Evolutionary conservation across 2,888 invertebrate genomes (phyloP).

Genomic region (Myathropa florea): DNA sequence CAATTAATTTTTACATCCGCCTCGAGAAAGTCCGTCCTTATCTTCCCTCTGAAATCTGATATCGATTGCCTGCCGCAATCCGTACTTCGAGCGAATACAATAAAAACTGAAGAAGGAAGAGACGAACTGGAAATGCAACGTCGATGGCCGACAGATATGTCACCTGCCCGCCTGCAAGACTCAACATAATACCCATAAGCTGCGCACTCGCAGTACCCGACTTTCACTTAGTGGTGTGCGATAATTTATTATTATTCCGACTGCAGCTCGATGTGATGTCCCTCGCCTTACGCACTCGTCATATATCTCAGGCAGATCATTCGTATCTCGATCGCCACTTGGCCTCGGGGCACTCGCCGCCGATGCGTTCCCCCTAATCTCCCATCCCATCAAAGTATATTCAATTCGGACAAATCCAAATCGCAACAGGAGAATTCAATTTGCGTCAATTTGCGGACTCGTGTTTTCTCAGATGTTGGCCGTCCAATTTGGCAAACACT

Average conservation of each 20-base stretch:
- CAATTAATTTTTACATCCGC: background rate
- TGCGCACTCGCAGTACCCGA: background rate
- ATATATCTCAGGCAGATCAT: conserved; percentile 20
- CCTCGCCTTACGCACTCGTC: conserved; percentile 33
- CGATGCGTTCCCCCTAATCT: background rate
- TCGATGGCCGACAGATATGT: conserved; percentile 12
- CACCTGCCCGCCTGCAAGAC: conserved; percentile 26
- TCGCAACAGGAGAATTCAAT: conserved; percentile 27
- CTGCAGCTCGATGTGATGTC: background rate
- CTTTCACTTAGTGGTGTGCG: conserved; percentile 38
- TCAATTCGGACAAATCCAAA: conserved; percentile 23
- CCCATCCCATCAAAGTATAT: conserved; percentile 33
- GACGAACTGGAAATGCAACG: conserved; percentile 6
- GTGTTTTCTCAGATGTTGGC: background rate
- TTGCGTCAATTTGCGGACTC: conserved; percentile 29
- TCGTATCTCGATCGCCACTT: background rate
- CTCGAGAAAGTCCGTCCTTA: background rate
- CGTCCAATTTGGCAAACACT: conserved; percentile 1
- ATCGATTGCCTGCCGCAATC: background rate
- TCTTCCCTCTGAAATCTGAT: background rate
- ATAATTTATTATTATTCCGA: conserved; percentile 54
- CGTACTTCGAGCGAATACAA: conserved; percentile 5
- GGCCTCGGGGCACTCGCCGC: background rate
- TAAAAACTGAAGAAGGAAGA: background rate
- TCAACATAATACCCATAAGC: background rate